Evolutionary conservation across 2,888 invertebrate genomes (phyloP).

Genomic region (Allolobophora icterica): DNA sequence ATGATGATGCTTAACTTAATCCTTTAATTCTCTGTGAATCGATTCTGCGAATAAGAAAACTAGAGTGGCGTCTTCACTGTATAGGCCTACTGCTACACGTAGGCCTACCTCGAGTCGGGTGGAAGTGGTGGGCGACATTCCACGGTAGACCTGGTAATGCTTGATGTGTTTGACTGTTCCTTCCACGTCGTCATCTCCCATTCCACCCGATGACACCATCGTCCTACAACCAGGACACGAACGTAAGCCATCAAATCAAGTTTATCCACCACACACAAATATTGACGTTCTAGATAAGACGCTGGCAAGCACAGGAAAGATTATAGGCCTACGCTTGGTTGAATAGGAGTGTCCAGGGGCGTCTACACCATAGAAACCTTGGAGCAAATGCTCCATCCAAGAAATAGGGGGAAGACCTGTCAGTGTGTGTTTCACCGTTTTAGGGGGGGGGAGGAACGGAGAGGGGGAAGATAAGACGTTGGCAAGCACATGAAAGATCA

Average conservation of each 20-base stretch:
- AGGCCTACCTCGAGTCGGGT: slow-evolving; percentile 48
- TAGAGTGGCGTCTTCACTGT: background rate
- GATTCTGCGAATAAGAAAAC: background rate
- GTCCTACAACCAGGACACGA: slow-evolving; percentile 32
- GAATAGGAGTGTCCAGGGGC: too few species aligned
- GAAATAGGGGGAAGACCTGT: too few species aligned
- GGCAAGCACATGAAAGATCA: too few species aligned
- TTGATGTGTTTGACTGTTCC: slow-evolving; percentile 40
- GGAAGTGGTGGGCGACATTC: slow-evolving; percentile 43
- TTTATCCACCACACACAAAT: background rate
- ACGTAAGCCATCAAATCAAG: background rate
- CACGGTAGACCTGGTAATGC: slow-evolving; percentile 45
- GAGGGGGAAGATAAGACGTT: too few species aligned
- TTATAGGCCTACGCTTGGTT: background rate
- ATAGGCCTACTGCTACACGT: slow-evolving; percentile 30
- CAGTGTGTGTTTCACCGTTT: too few species aligned
- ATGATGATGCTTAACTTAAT: too few species aligned
- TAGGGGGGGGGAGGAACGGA: too few species aligned
- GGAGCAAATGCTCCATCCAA: too few species aligned
- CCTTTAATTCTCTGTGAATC: background rate
- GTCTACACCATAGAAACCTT: too few species aligned
- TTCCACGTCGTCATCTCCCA: slow-evolving; percentile 4
- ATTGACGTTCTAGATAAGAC: background rate
- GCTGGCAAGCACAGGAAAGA: background rate
- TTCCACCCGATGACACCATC: slow-evolving; percentile 28